A percentile compares a stretch with the other conserved stretches of the same genome.
phyloP scores from a whole-genome alignment of 2,888 invertebrate species.

The Zele albiditarsus region DNA sequence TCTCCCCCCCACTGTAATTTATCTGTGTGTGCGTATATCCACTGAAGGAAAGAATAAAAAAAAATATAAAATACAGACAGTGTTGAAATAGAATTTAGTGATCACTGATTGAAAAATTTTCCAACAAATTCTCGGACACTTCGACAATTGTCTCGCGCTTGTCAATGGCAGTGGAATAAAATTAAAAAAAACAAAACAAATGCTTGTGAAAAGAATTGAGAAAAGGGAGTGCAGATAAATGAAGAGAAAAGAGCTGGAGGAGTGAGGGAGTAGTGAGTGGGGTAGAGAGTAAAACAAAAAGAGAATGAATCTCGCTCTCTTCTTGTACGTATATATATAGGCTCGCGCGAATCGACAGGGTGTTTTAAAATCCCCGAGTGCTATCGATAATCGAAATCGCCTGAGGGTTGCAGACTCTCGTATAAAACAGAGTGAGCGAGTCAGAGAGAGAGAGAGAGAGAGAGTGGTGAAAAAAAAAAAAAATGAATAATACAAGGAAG shows the following conservation, averaged over 20 bases:
- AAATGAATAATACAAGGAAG: background rate
- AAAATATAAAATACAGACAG: background rate
- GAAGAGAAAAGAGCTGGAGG: constrained; percentile 20
- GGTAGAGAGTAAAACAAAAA: constrained; percentile 3
- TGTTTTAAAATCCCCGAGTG: constrained; percentile 68
- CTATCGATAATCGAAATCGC: constrained; percentile 71
- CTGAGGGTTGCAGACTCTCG: constrained; percentile 34
- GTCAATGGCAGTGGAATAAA: constrained; percentile 57
- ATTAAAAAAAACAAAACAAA: constrained; percentile 56
- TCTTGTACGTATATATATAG: constrained; percentile 11
- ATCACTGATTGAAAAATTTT: constrained; percentile 28
- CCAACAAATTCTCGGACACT: constrained; percentile 58
- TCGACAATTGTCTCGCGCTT: constrained; percentile 58
- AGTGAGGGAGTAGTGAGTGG: no score
- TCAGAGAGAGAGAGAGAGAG: background rate
- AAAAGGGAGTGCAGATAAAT: constrained; percentile 7
- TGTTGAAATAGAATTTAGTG: background rate
- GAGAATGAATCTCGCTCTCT: background rate
- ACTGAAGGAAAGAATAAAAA: background rate
- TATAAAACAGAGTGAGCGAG: background rate
- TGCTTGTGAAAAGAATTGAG: constrained; percentile 6
- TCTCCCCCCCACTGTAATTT: background rate
- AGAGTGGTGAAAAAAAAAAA: constrained; percentile 3
- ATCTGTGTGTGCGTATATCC: background rate
- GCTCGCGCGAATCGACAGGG: constrained; percentile 63